Conservation (phyloP, 2,113 vertebrate genomes). For the Casuarius casuarius region DNA sequence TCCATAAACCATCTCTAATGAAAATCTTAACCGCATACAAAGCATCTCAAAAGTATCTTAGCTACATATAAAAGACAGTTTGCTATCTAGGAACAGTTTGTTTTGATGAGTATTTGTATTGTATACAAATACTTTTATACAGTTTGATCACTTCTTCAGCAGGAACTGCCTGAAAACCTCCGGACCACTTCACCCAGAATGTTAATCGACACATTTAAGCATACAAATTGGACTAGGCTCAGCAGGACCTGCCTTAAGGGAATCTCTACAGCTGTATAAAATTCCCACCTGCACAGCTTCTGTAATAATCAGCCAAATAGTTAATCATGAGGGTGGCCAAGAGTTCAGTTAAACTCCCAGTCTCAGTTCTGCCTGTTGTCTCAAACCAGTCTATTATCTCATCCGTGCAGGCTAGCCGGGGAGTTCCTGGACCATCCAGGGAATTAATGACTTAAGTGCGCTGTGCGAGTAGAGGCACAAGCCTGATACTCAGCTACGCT, state of each 20-base stretch:
- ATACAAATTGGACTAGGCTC: neutral
- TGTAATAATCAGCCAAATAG: neutral
- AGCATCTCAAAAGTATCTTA: neutral
- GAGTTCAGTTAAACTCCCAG: neutral
- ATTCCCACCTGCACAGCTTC: neutral
- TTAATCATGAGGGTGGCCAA: neutral
- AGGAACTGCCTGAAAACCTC: neutral
- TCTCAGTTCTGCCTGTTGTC: neutral
- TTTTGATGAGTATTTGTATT: neutral
- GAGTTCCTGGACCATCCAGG: neutral
- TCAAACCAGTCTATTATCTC: neutral
- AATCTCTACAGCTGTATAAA: neutral
- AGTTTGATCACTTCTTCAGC: neutral
- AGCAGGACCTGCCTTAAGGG: neutral
- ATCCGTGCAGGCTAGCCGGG: neutral
- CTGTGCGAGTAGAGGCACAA: neutral
- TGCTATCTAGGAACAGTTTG: neutral
- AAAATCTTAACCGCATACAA: neutral
- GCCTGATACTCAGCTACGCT: neutral
- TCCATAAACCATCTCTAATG: fast-evolving
- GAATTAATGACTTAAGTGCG: neutral
- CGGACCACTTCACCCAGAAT: neutral
- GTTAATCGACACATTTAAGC: neutral
- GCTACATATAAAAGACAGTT: neutral
- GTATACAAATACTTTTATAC: neutral